Conservation (phyloP, 2,797 vertebrate genomes). For the Odontamblyopus lacepedii region DNA sequence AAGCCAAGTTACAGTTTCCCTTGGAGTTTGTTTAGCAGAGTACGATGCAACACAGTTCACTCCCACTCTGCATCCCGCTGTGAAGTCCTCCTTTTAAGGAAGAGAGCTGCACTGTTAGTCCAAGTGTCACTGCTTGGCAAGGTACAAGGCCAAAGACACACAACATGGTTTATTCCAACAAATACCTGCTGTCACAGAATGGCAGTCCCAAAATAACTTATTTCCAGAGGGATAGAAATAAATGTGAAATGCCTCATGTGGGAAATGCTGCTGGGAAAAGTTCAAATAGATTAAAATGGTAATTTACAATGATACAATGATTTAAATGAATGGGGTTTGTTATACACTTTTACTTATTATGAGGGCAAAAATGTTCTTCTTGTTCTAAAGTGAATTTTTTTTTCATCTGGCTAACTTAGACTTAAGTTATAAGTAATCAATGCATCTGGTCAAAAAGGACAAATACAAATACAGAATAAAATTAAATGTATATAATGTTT, state of each 20-base stretch:
- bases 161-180: conserved; percentile 64
- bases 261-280: not conserved
- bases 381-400: no score
- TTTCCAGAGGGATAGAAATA: conserved; percentile 49
- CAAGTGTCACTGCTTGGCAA: conserved; percentile 61
- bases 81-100: conserved; percentile 75
- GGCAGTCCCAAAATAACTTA: conserved; percentile 55
- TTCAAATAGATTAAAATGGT: not conserved
- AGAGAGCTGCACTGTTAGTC: conserved; percentile 61
- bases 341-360: conserved; percentile 33
- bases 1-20: conserved; percentile 27
- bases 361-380: no score
- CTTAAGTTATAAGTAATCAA: not conserved
- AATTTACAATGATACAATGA: no score
- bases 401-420: not conserved
- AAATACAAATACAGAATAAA: no score
- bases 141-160: conserved; percentile 45
- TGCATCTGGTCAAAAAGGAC: not conserved
- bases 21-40: conserved; percentile 30
- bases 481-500: no score
- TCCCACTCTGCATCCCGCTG: conserved; percentile 55
- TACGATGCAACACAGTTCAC: conserved; percentile 44
- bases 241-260: conserved; percentile 35
- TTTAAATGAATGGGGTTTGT: not conserved
- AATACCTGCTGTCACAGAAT: conserved; percentile 66